Evolutionary conservation across 1,140 invertebrate species (phyloP).

Genomic region (Mercenaria mercenaria): DNA sequence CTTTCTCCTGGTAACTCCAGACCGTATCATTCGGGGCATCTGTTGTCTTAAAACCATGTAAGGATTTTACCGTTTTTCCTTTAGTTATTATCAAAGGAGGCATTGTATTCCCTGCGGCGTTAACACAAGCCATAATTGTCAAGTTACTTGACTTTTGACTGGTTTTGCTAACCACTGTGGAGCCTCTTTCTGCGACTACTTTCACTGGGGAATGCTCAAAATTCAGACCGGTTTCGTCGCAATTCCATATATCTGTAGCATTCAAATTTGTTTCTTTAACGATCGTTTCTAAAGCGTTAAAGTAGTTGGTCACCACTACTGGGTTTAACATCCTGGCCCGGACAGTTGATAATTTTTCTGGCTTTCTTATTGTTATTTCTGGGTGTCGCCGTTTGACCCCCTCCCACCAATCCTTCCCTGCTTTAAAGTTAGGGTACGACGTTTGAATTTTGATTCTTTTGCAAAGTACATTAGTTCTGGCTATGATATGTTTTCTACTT

Average conservation of each 20-base stretch:
- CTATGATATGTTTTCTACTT: too few relatives aligned
- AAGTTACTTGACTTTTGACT: constrained; percentile 47
- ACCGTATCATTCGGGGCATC: constrained; percentile 22
- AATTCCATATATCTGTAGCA: constrained; percentile 19
- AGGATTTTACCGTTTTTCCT: constrained; percentile 60
- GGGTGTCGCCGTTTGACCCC: too few relatives aligned
- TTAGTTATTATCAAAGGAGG: constrained; percentile 59
- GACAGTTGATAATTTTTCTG: too few relatives aligned
- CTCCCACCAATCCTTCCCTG: constrained; percentile 65
- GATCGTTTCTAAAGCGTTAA: neutral
- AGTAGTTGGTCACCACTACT: constrained; percentile 48
- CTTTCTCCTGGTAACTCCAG: constrained; percentile 60
- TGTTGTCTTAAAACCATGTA: constrained; percentile 49
- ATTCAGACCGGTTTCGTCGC: neutral
- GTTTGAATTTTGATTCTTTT: constrained; percentile 31
- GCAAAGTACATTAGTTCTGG: constrained; percentile 48
- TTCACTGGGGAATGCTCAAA: constrained; percentile 35
- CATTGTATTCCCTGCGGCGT: constrained; percentile 39
- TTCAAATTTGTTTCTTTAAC: neutral
- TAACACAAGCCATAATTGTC: constrained; percentile 56
- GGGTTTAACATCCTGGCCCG: constrained; percentile 65
- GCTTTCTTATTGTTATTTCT: constrained; percentile 50
- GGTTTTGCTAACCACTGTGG: constrained; percentile 40
- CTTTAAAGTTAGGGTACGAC: constrained; percentile 37
- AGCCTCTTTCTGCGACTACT: constrained; percentile 37